Evolutionary conservation across 2,888 invertebrate genomes (phyloP), one percentile per base, ranked within the genome.

Genomic region (Amphipyra berbera): DNA sequence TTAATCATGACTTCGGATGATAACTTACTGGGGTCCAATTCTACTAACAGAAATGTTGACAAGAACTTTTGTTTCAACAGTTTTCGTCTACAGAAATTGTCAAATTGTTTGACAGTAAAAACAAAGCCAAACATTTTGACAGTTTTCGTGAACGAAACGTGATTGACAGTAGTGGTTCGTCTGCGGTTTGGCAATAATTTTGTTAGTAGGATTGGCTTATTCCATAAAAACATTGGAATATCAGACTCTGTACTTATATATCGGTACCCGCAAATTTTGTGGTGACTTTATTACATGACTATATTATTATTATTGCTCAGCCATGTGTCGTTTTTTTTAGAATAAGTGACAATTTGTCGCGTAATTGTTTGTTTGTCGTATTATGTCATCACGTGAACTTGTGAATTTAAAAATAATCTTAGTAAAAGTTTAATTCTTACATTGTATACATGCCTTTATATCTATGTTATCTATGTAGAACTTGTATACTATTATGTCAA

Each of bases 201-300:
- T 21, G 21, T 21, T 21, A 21, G 3, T 21, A 21, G 21, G 3
- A 21, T 21, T 21, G 21, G 21, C 21, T 3, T 49, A 46, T 58
- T 50, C 35, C 35, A 44, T 33, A 27, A 40, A 10, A 7, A 0
- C 8, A 35, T n/a, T 57, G 40, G 35, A 37, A 57, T 41, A 27
- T 53, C 7, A 35, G 10, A 37, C 8, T 9, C n/a, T 66, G 57
- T 68, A 49, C 45, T 67, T 67, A 40, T 33, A 7, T 30, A 55
- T 47, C 8, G 15, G 27, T 55, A 41, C 47, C 50, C 35, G 41
- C 46, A 50, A n/a, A 6, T 41, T 33, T 49, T 46, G 48, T 49
- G 40, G 35, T 53, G 48, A 15, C 1, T 41, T 46, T 46, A 7
- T 49, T 21, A 44, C 48, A 52, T 38, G 47, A 49, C 9, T 33